A percentile compares a stretch with the other conserved stretches of the same genome.
phyloP scores from a whole-genome alignment of 37 sponge, comb jelly and placozoan genomes.

The Corticium candelabrum region DNA sequence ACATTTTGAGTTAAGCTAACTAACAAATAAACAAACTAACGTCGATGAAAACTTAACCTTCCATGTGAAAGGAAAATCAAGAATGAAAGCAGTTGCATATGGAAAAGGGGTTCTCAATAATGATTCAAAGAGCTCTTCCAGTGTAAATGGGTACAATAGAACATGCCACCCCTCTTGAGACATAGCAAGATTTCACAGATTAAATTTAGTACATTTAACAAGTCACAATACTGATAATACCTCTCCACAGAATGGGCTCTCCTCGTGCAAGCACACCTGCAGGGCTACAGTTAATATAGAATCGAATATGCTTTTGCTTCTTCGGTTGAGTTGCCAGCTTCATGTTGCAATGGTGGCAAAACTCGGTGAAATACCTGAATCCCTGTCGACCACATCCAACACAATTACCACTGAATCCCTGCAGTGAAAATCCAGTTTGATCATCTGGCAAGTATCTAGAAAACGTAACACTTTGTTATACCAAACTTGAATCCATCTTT shows the following conservation, averaged over 20 bases:
- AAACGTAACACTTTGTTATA: slow-evolving; percentile 11
- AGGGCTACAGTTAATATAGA: slow-evolving; percentile 21
- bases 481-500: background rate
- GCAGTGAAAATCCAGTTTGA: slow-evolving; percentile 6
- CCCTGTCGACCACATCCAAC: slow-evolving; percentile 24
- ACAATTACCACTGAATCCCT: slow-evolving; percentile 30
- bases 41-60: too few species aligned
- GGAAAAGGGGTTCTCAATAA: too few species aligned
- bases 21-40: too few species aligned
- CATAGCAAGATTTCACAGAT: too few species aligned
- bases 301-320: slow-evolving; percentile 35
- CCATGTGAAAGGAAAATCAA: too few species aligned
- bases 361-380: slow-evolving; percentile 34
- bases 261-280: slow-evolving; percentile 20
- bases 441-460: slow-evolving; percentile 1
- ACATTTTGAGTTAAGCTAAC: too few species aligned
- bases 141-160: too few species aligned
- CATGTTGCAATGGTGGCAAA: slow-evolving; percentile 31
- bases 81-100: too few species aligned
- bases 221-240: slow-evolving; percentile 1
- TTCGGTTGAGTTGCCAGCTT: slow-evolving; percentile 32
- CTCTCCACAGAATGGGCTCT: slow-evolving; percentile 28
- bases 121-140: too few species aligned
- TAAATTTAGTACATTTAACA: too few species aligned
- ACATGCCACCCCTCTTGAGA: too few species aligned